Percentiles rank a stretch among this genome's conserved stretches.
Evolutionary conservation across 2,113 vertebrate genomes (phyloP).

Genomic region (Eolophus roseicapilla): DNA sequence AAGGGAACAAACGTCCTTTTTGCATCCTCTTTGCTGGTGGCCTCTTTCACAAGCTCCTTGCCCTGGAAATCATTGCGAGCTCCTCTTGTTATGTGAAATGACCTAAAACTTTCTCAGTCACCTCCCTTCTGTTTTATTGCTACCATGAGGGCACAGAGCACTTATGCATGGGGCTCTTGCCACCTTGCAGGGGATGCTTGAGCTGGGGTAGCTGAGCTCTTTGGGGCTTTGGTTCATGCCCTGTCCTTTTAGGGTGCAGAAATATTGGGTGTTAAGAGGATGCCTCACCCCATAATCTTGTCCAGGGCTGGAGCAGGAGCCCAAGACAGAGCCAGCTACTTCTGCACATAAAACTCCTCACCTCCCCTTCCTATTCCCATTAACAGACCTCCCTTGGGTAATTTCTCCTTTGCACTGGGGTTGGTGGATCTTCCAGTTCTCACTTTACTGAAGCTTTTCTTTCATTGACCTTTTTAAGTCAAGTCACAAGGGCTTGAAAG

Average conservation of each 20-base stretch:
- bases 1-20: neutral
- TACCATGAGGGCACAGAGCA: fast-evolving
- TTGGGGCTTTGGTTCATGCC: neutral
- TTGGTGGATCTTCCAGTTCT: neutral
- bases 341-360: neutral
- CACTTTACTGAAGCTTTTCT: neutral
- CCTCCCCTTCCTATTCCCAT: neutral
- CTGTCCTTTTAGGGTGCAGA: neutral
- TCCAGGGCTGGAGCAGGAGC: neutral
- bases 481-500: conserved; percentile 15
- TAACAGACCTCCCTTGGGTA: neutral
- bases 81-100: neutral
- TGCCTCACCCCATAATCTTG: neutral
- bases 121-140: neutral
- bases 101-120: neutral
- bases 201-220: neutral
- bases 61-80: neutral
- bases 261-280: neutral
- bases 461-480: neutral
- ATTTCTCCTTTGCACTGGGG: neutral
- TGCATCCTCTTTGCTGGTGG: fast-evolving
- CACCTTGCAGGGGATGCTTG: neutral
- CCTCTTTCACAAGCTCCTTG: neutral
- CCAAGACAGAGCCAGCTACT: neutral
- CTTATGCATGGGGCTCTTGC: fast-evolving